Base-by-base conservation (phyloP, 2,797 vertebrate species). In the Salarias fasciatus region DNA sequence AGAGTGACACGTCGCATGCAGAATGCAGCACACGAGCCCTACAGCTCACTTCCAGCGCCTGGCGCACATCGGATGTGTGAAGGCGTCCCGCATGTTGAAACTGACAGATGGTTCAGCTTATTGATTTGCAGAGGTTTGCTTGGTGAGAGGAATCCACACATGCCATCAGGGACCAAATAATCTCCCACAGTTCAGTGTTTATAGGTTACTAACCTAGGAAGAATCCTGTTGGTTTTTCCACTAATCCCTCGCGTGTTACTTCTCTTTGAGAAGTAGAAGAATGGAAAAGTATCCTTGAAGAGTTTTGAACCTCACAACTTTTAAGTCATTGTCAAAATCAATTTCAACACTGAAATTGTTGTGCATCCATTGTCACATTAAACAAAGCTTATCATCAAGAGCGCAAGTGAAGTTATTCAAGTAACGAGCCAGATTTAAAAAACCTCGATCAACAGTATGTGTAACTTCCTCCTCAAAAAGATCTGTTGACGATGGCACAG, bases 141-240 rank as follows among this genome's bases (percentile, higher is more conserved):
- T 24, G 18, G 18, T 24, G 18, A 24, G 18, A 3, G 3, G 18
- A 24, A 24, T 24, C 18, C 18, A 3, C n/a, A n/a, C 18, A 24
- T 59, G 41, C 50, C 65, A 76, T 75, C 63, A 46, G 70, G 69
- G 74, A 70, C 63, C 63, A 67, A 53, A 69, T 53, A 71, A 71
- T 41, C 72, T 70, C 72, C 63, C 18, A 40, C 75, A 67, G 76
- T 42, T 79, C 63, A 77, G 47, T 72, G 82, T 81, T 82, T 76
- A 80, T 14, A 66, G 73, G 75, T 63, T 76, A 45, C 72, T 54
- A 13, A 46, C 57, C 47, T 14, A 50, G 42, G 33, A 57, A 74
- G 70, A 44, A 11, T 65, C 63, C 61, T 38, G 11, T 49, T 54
- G 35, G 56, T 61, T 33, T 50, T 46, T 37, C 24, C 31, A 11